Percentiles rank a stretch among this genome's conserved stretches.
Evolutionary conservation across 2,888 invertebrate species (phyloP).

Genomic region (Epinotia ramella): DNA sequence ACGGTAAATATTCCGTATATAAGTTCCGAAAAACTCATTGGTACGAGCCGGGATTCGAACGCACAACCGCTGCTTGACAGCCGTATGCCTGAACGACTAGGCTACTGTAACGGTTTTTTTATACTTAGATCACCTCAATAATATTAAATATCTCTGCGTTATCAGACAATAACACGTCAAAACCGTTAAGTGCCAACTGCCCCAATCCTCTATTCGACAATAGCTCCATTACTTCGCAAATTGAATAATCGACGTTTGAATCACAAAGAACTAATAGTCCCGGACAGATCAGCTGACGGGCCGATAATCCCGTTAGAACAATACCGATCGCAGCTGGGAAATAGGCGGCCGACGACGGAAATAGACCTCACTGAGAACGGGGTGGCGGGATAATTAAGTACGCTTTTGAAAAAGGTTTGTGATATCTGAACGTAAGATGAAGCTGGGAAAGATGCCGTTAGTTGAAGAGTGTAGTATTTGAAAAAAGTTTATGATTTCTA

Average conservation of each 20-base stretch:
- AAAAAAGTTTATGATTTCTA: background rate
- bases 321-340: background rate
- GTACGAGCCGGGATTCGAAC: too few species aligned
- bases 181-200: background rate
- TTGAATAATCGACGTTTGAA: conserved; percentile 17
- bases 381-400: background rate
- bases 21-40: too few species aligned
- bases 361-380: background rate
- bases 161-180: background rate
- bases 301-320: conserved; percentile 19
- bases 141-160: too few species aligned
- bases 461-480: background rate
- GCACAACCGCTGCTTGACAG: too few species aligned
- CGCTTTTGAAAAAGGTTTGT: background rate
- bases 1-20: too few species aligned
- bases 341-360: background rate
- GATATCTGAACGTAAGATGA: background rate
- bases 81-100: too few species aligned
- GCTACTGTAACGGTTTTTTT: too few species aligned
- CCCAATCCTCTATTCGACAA: background rate
- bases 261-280: conserved; percentile 17
- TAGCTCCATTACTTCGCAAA: background rate
- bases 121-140: too few species aligned
- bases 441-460: background rate
- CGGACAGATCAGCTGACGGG: conserved; percentile 19